Evolutionary conservation across 2,797 vertebrate species (phyloP).

Genomic region (Mus caroli): DNA sequence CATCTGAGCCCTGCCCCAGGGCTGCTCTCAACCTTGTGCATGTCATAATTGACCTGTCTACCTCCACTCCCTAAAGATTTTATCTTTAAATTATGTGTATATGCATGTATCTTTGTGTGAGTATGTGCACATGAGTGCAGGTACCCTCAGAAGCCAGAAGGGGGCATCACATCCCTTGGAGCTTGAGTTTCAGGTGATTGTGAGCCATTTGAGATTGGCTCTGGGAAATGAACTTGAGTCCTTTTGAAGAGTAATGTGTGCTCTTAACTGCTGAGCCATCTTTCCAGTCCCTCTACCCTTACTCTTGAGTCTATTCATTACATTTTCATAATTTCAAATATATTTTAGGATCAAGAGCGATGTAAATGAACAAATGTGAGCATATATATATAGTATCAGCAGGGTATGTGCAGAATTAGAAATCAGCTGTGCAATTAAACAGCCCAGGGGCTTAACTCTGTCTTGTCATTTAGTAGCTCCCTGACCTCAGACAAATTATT

Average conservation of each 20-base stretch:
- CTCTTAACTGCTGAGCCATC: neutral
- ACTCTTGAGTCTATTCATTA: neutral
- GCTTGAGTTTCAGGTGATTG: neutral
- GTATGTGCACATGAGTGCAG: neutral
- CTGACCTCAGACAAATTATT: conserved; percentile 1
- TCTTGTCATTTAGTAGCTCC: neutral
- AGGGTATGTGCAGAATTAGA: neutral
- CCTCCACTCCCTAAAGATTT: neutral
- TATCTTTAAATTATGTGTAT: neutral
- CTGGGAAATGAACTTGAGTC: neutral
- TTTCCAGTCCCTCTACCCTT: neutral
- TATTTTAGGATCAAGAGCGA: conserved; percentile 38
- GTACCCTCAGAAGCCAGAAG: neutral
- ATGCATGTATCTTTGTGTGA: neutral
- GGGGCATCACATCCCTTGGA: neutral
- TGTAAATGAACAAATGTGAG: conserved; percentile 2
- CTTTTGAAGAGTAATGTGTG: neutral
- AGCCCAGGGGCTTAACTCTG: conserved; percentile 4
- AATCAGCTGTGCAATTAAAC: neutral
- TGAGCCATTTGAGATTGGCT: neutral
- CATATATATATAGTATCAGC: neutral
- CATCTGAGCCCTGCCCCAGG: neutral
- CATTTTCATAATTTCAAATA: conserved; percentile 27
- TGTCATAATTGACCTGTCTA: neutral
- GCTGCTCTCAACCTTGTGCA: neutral